phyloP scores from a whole-genome alignment of 1,140 invertebrate species.

The Drosophila neocordata region DNA sequence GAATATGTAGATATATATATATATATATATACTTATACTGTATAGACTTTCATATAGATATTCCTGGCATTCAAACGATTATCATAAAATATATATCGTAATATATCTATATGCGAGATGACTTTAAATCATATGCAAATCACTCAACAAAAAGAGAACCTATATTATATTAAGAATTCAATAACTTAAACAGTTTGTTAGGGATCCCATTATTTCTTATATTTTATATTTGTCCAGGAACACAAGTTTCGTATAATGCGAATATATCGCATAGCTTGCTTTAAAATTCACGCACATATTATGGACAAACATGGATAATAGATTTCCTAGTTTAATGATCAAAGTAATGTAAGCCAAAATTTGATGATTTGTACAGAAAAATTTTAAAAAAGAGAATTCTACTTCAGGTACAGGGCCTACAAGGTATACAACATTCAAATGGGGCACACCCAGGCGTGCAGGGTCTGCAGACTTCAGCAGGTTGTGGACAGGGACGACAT shows the following conservation, averaged over 20 bases:
- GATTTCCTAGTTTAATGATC: neutral
- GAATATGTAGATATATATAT: neutral
- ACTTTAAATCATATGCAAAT: neutral
- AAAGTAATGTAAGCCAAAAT: neutral
- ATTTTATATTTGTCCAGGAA: neutral
- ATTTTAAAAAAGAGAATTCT: neutral
- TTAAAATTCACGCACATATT: neutral
- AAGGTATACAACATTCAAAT: conserved; percentile 12
- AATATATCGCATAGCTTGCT: no score
- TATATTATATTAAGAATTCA: no score
- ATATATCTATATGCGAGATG: neutral
- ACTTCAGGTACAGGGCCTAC: neutral
- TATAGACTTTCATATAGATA: neutral
- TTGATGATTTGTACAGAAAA: neutral
- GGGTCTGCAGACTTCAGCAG: conserved; percentile 1
- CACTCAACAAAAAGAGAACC: neutral
- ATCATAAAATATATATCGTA: neutral
- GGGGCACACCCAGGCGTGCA: conserved; percentile 16
- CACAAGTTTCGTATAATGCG: no score
- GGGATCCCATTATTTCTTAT: no score
- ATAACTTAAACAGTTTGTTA: no score
- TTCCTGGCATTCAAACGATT: conserved; percentile 6
- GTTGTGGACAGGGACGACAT: neutral
- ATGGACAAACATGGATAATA: neutral
- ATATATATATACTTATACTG: neutral